Conservation (phyloP, 2,888 invertebrate species). For the Drosophila mulleri region DNA sequence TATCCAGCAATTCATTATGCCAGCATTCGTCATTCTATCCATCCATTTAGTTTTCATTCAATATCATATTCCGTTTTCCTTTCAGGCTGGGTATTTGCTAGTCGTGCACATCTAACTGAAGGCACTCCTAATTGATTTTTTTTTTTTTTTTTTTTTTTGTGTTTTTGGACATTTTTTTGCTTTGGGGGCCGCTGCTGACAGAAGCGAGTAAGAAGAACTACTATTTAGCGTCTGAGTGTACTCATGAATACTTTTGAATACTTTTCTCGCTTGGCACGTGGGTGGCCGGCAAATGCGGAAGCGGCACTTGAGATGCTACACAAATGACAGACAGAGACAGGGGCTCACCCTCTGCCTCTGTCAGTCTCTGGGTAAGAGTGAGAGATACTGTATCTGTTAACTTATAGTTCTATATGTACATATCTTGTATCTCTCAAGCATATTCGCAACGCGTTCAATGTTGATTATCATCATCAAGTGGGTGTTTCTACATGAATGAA, state of each 20-base stretch:
- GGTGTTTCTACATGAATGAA: conserved; percentile 66
- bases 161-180: conserved; percentile 18
- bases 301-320: conserved; percentile 54
- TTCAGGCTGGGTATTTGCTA: not conserved
- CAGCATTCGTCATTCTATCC: not conserved
- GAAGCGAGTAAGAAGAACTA: conserved; percentile 8
- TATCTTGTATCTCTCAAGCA: conserved; percentile 7
- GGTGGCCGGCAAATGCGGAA: conserved; percentile 72
- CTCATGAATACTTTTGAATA: conserved; percentile 31
- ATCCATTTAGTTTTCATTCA: no score
- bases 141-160: not conserved
- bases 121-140: conserved; percentile 3
- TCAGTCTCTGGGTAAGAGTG: no score
- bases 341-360: no score
- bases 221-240: conserved; percentile 15
- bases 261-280: conserved; percentile 55
- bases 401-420: not conserved
- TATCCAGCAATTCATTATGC: not conserved
- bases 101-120: not conserved
- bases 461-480: conserved; percentile 57
- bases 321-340: conserved; percentile 3
- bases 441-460: conserved; percentile 34
- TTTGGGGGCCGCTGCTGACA: conserved; percentile 11
- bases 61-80: no score
- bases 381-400: conserved; percentile 19